Evolutionary conservation across 2,888 invertebrate genomes (phyloP).

Genomic region (Philhelius pedissequus): DNA sequence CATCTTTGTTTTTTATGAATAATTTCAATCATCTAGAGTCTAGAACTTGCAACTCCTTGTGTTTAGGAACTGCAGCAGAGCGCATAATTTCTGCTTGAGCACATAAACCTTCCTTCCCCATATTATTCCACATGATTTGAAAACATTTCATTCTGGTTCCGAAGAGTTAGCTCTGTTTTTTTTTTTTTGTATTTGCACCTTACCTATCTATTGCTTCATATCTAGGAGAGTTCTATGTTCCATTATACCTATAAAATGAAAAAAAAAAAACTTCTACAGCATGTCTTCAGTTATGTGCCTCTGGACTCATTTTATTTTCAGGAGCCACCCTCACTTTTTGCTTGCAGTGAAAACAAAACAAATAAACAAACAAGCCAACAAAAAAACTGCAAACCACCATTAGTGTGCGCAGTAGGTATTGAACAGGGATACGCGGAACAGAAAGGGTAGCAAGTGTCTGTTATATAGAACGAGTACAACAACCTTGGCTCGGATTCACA

Average conservation of each 20-base stretch:
- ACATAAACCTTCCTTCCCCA: neutral
- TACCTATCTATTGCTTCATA: neutral
- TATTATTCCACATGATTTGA: neutral
- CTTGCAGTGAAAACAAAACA: neutral
- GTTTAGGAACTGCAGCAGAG: conserved; percentile 31
- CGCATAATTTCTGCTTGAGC: conserved; percentile 34
- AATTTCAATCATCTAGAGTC: neutral
- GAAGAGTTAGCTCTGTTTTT: neutral
- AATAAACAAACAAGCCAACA: no score
- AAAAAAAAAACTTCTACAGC: conserved; percentile 37
- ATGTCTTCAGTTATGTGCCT: conserved; percentile 38
- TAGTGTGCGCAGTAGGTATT: neutral
- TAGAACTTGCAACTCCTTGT: neutral
- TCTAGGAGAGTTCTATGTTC: neutral
- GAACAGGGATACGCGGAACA: neutral
- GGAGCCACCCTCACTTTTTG: conserved; percentile 53
- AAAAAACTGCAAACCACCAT: conserved; percentile 1
- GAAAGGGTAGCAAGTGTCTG: conserved; percentile 38
- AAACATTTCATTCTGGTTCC: conserved; percentile 38
- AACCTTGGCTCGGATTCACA: conserved; percentile 67
- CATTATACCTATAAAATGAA: conserved; percentile 27
- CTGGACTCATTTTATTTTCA: conserved; percentile 43
- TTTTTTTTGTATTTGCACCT: neutral
- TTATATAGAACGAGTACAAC: conserved; percentile 68
- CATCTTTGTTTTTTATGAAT: neutral